Percentiles rank a stretch among this genome's conserved stretches.
phyloP scores from a whole-genome alignment of 2,888 invertebrate species.

The Thereva unica region DNA sequence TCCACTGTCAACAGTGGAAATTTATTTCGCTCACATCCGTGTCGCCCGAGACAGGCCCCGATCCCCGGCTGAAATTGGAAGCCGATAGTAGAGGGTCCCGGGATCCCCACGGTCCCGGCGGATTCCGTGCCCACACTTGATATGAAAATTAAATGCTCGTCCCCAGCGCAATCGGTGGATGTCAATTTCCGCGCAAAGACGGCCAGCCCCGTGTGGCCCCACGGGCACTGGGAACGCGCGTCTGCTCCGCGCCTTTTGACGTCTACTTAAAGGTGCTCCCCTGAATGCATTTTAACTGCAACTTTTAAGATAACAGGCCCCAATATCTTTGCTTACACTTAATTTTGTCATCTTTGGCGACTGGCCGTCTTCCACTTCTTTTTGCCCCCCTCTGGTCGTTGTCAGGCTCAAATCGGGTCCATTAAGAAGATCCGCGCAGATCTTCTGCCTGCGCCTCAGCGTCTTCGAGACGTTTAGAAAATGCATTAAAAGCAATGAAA shows the following conservation, averaged over 20 bases:
- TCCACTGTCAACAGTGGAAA: conserved; percentile 17
- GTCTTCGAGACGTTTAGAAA: not conserved
- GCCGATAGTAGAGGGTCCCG: no score
- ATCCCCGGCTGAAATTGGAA: no score
- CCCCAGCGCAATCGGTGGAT: conserved; percentile 13
- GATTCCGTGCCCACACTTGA: conserved; percentile 25
- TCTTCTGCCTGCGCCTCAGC: not conserved
- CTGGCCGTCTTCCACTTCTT: not conserved
- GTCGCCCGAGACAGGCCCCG: not conserved
- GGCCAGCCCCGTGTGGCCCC: not conserved
- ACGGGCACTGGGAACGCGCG: not conserved
- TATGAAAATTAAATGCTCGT: conserved; percentile 32
- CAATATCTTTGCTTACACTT: conserved; percentile 18
- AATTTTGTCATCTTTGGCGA: conserved; percentile 23
- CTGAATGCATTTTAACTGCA: conserved; percentile 23
- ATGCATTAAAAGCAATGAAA: conserved; percentile 4
- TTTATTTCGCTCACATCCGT: conserved; percentile 21
- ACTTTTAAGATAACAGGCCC: conserved; percentile 22
- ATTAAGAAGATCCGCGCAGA: conserved; percentile 9
- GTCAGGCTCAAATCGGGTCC: conserved; percentile 7
- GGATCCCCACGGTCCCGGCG: not conserved
- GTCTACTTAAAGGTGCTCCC: conserved; percentile 8
- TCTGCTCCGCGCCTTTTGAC: not conserved
- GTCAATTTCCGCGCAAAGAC: conserved; percentile 16
- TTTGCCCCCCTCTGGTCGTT: not conserved